Conservation (phyloP, 2,888 invertebrate genomes). For the Oligia fasciuncula region DNA sequence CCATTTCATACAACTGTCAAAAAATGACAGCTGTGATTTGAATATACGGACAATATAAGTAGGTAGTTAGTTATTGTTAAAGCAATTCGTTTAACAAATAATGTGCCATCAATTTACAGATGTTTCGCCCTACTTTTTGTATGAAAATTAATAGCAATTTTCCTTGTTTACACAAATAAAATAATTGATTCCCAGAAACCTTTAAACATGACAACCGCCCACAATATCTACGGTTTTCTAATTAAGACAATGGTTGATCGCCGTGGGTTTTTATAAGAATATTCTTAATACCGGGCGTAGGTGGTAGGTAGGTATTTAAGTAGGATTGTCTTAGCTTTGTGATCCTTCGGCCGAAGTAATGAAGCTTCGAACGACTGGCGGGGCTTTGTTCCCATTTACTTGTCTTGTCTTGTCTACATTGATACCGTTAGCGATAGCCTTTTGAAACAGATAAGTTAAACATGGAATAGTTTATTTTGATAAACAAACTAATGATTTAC, state of each 20-base stretch:
- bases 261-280: conserved; percentile 43
- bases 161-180: neutral
- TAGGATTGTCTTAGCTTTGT: conserved; percentile 66
- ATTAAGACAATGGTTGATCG: conserved; percentile 31
- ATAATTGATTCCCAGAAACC: neutral
- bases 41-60: neutral
- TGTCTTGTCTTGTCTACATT: conserved; percentile 43
- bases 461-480: conserved; percentile 5
- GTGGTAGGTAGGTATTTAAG: conserved; percentile 59
- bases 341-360: conserved; percentile 63
- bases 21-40: neutral
- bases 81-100: neutral
- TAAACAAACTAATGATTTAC: neutral
- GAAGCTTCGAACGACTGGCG: conserved; percentile 64
- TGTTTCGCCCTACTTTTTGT: neutral
- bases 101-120: neutral
- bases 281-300: conserved; percentile 55
- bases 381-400: conserved; percentile 61
- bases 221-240: conserved; percentile 7
- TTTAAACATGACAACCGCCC: neutral
- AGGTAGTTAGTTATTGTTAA: neutral
- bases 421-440: conserved; percentile 30
- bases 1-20: neutral
- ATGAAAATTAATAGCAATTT: neutral
- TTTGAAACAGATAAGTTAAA: conserved; percentile 35